Evolutionary conservation across 2,113 vertebrate species (phyloP), one percentile per base, ranked within the genome.

Genomic region (Cryptoleucopteryx plumbea): DNA sequence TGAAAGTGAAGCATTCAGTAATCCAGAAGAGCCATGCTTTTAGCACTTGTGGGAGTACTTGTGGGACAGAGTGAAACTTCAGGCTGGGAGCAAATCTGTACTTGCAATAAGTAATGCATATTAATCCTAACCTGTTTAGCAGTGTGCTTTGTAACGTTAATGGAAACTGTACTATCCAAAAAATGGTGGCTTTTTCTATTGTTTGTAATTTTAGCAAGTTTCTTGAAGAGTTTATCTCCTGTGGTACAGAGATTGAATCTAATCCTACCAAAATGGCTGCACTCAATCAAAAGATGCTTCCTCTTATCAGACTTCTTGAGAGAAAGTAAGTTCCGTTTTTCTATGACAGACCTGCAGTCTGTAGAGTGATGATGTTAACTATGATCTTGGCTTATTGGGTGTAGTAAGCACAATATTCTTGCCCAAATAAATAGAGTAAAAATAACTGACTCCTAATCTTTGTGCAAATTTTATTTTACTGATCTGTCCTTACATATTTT

Each of bases 241-340:
- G 86, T 58, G 97, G 98, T 82, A 96, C 96, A 67, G 92, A 97
- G 87, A 63, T 94, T 11, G 96, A 96, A 56, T 95, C 96, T 14
- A 88, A 98, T 32, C 48, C 97, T 13, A 87, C 98, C 27, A 86
- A 95, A 89, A 73, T 98, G 81, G 81, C 97, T 50, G 63, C 93
- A 47, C 95, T 99, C 56, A 98, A 98, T 87, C 96, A 97, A 87
- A 98, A 96, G 15, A 93, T 99, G 82, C 98, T 98, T 96, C 99
- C 99, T 68, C 84, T 99, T 56, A 95, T 99, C 70, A 98, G 99
- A 65, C 98, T 99, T 78, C 97, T 99, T 2, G 99, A 99, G 98
- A 98, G 95, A 98, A 99, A 98, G 99, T 99, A 97, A 97, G 98
- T 98, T 92, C 17, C 7, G 2, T 91, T 38, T 94, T 55, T 82